These are phyloP conservation scores for Brenthis daphne DNA, from an alignment of 2,888 invertebrate genomes.

Conservation along the genomic window DNA sequence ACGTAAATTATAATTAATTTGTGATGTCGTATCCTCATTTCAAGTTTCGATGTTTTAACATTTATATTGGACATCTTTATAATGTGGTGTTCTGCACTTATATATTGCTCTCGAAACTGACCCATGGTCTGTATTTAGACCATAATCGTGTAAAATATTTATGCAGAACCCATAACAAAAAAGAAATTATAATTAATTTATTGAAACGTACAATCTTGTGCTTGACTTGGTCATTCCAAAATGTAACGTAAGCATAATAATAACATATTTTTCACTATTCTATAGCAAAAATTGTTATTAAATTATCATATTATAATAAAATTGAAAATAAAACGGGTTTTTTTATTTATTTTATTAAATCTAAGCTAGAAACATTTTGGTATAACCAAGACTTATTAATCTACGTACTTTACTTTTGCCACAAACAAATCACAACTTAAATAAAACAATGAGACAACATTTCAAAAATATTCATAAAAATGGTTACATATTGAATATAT, in stretches of 20 bases:
- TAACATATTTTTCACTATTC: background rate
- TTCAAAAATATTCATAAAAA: slow-evolving; percentile 15
- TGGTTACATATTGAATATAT: background rate
- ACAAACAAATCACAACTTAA: background rate
- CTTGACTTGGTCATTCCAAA: slow-evolving; percentile 8
- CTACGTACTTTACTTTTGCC: background rate
- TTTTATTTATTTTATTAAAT: background rate
- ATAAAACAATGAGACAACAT: slow-evolving; percentile 17
- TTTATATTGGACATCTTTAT: background rate
- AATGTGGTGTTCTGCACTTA: background rate
- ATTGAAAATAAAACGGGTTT: background rate
- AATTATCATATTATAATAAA: background rate
- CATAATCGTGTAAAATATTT: background rate
- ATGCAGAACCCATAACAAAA: slow-evolving; percentile 1
- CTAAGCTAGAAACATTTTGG: background rate
- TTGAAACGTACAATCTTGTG: slow-evolving; percentile 2
- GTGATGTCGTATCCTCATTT: slow-evolving; percentile 23
- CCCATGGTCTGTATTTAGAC: background rate
- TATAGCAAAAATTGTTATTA: background rate
- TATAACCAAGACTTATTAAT: background rate
- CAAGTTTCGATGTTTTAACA: slow-evolving; percentile 9
- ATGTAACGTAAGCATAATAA: background rate
- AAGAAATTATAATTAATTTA: background rate
- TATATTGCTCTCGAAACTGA: background rate
- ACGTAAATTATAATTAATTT: slow-evolving; percentile 15